Conservation (phyloP, 2,797 vertebrate species). For the Enteromius trimaculatus region DNA sequence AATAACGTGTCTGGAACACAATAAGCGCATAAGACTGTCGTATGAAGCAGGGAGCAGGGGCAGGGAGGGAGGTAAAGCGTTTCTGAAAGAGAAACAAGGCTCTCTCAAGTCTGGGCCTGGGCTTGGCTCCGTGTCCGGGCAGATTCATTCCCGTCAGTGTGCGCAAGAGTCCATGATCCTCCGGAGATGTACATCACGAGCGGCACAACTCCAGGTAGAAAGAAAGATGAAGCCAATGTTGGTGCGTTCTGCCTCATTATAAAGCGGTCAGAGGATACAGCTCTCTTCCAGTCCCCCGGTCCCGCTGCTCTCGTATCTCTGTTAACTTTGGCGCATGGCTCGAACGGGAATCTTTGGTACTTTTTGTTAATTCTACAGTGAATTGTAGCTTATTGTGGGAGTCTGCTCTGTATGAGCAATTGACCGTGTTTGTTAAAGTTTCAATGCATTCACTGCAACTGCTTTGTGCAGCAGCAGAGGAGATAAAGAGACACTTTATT, state of each 20-base stretch:
- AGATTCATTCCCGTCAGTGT: slow-evolving; percentile 77
- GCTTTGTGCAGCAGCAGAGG: background rate
- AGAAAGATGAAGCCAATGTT: background rate
- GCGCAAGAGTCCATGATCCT: slow-evolving; percentile 57
- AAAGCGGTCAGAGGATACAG: background rate
- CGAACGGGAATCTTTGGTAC: slow-evolving; percentile 16
- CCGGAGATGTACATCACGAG: background rate
- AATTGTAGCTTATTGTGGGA: background rate
- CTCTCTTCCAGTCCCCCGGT: background rate
- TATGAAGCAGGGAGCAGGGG: slow-evolving; percentile 54
- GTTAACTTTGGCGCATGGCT: slow-evolving; percentile 29
- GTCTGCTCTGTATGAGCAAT: background rate
- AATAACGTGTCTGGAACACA: slow-evolving; percentile 62
- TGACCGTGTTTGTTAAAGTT: background rate
- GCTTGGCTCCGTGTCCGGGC: slow-evolving; percentile 76
- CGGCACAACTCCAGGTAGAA: background rate
- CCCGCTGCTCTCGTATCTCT: slow-evolving; percentile 1
- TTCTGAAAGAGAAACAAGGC: slow-evolving; percentile 62
- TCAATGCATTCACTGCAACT: background rate
- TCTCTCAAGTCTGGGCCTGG: slow-evolving; percentile 78
- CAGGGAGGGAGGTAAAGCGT: slow-evolving; percentile 54
- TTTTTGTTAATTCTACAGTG: slow-evolving; percentile 27
- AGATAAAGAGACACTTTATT: background rate
- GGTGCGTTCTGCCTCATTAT: slow-evolving; percentile 9
- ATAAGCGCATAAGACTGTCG: slow-evolving; percentile 55